Evolutionary conservation across 2,113 vertebrate species (phyloP).

Genomic region (Serilophus lunatus): DNA sequence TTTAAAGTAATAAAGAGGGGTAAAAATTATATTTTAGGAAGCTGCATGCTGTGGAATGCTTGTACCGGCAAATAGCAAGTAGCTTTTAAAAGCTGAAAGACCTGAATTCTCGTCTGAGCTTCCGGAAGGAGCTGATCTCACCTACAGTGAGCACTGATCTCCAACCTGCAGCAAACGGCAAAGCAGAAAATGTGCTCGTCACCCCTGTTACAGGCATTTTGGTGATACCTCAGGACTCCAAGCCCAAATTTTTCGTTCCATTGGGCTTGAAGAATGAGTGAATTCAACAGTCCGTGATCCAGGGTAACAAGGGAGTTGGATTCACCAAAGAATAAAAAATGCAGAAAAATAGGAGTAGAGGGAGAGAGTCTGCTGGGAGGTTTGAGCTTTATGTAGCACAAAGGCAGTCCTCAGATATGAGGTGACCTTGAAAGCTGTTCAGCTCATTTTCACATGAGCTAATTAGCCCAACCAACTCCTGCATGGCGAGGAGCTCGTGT

Average conservation of each 20-base stretch:
- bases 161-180: not conserved
- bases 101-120: not conserved
- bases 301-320: not conserved
- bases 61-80: not conserved
- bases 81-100: not conserved
- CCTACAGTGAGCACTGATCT: not conserved
- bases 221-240: rapidly evolving
- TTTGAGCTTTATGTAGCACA: not conserved
- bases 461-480: not conserved
- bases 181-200: not conserved
- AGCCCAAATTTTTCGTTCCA: not conserved
- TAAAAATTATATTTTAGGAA: rapidly evolving
- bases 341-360: not conserved
- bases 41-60: not conserved
- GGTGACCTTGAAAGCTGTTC: slow-evolving; percentile 37
- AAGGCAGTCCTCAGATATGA: not conserved
- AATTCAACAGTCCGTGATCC: not conserved
- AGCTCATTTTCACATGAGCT: not conserved
- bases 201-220: rapidly evolving
- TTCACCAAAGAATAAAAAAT: not conserved
- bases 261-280: not conserved
- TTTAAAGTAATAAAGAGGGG: not conserved
- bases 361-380: not conserved
- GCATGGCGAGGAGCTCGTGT: not conserved
- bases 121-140: not conserved